A percentile compares a stretch with the other conserved stretches of the same genome.
Evolutionary conservation across 2,888 invertebrate genomes (phyloP).

Genomic region (Xylophagus ater): DNA sequence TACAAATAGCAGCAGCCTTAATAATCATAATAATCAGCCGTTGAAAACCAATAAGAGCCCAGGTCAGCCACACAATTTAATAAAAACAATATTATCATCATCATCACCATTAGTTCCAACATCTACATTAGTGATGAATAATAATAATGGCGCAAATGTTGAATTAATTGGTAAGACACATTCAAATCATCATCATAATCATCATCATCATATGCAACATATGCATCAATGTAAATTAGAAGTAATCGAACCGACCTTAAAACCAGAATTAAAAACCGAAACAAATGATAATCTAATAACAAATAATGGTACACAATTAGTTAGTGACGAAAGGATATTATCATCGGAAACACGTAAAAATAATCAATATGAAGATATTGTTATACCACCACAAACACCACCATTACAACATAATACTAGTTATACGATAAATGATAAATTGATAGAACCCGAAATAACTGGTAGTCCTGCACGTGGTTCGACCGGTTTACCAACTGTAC

Average conservation of each 20-base stretch:
- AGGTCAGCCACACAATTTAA: constrained; percentile 18
- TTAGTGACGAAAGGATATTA: not conserved
- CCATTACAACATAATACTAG: constrained; percentile 26
- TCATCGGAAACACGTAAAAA: constrained; percentile 10
- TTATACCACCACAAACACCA: constrained; percentile 32
- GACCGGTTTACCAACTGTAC: constrained; percentile 52
- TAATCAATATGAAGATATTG: constrained; percentile 35
- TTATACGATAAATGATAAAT: constrained; percentile 18
- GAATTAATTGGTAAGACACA: too few relatives aligned
- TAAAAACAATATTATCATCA: constrained; percentile 17
- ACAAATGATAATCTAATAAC: constrained; percentile 21
- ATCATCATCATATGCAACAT: too few relatives aligned
- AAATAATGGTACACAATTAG: constrained; percentile 14
- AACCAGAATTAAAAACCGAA: constrained; percentile 31
- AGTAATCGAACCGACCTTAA: constrained; percentile 24
- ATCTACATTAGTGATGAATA: too few relatives aligned
- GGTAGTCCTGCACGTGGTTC: constrained; percentile 57
- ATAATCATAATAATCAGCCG: constrained; percentile 18
- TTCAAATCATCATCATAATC: constrained; percentile 23
- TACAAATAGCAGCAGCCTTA: constrained; percentile 23
- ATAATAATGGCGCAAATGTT: too few relatives aligned
- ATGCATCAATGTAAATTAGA: constrained; percentile 22
- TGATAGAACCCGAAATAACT: constrained; percentile 25
- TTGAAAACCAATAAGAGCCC: constrained; percentile 38
- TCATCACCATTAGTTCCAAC: constrained; percentile 18